phyloP scores from a whole-genome alignment of 2,113 vertebrate species.

The Anseranas semipalmata region DNA sequence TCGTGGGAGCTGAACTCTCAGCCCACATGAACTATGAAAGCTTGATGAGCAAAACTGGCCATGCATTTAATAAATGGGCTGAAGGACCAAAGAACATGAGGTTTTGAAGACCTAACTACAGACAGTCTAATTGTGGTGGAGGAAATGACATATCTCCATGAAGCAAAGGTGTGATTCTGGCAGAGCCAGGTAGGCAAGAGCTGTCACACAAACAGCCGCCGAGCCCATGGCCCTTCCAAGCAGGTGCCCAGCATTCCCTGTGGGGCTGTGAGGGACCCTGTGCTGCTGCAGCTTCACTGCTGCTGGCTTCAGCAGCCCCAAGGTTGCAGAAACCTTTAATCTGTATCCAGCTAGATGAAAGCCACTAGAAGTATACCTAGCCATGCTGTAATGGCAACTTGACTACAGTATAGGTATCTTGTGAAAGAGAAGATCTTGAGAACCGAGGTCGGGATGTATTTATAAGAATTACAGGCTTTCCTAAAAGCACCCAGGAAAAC shows the following conservation, averaged over 20 bases:
- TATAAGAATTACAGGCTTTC: constrained; percentile 1
- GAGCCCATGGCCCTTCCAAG: neutral
- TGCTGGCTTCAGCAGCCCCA: neutral
- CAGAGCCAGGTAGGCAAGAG: neutral
- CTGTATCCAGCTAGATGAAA: constrained; percentile 8
- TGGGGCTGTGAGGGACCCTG: neutral
- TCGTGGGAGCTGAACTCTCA: neutral
- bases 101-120: neutral
- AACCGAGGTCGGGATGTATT: neutral
- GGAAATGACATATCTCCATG: neutral
- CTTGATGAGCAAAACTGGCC: neutral
- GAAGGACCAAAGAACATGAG: neutral
- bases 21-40: neutral
- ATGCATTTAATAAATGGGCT: neutral
- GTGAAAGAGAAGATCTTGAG: neutral
- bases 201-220: neutral
- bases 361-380: neutral
- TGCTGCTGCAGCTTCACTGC: neutral
- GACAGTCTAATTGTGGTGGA: fast-evolving
- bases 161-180: neutral
- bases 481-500: neutral
- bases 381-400: neutral
- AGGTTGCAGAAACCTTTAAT: constrained; percentile 36
- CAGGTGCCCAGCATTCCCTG: neutral
- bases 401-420: constrained; percentile 19